phyloP scores from a whole-genome alignment of 2,888 invertebrate species.

The Philhelius pedissequus region DNA sequence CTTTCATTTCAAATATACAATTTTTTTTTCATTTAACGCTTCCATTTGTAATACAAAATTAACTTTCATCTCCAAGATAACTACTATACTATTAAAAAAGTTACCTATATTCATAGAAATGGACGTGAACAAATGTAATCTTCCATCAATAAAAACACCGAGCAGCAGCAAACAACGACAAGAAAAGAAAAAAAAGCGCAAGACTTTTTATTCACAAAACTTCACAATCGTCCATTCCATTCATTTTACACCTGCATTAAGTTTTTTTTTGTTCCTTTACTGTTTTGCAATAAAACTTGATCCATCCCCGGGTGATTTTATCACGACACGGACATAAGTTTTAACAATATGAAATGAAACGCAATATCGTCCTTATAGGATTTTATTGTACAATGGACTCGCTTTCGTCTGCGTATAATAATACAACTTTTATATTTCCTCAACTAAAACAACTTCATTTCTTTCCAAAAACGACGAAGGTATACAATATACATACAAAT shows the following conservation, averaged over 20 bases:
- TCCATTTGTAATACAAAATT: conserved; percentile 13
- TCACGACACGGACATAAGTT: conserved; percentile 19
- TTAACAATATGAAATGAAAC: conserved; percentile 19
- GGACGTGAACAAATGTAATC: conserved; percentile 13
- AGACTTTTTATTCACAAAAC: conserved; percentile 39
- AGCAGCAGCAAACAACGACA: neutral
- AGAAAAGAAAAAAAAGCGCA: neutral
- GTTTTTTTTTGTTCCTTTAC: neutral
- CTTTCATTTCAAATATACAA: neutral
- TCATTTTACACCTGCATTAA: conserved; percentile 45
- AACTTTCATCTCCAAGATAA: conserved; percentile 15
- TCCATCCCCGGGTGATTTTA: conserved; percentile 23
- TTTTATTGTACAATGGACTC: conserved; percentile 50
- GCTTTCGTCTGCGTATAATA: neutral
- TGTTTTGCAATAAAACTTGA: conserved; percentile 35
- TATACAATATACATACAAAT: too few relatives aligned
- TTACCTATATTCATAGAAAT: conserved; percentile 25
- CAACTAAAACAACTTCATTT: conserved; percentile 48
- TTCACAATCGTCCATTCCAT: conserved; percentile 13
- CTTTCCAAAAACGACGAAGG: conserved; percentile 43
- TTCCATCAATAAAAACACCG: conserved; percentile 31
- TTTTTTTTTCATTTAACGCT: conserved; percentile 1
- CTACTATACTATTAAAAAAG: conserved; percentile 30
- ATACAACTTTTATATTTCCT: conserved; percentile 30
- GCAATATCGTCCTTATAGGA: conserved; percentile 28